These are phyloP conservation scores for Oryzias sinensis DNA, from an alignment of 2,797 vertebrate species.

Conservation along the genomic window DNA sequence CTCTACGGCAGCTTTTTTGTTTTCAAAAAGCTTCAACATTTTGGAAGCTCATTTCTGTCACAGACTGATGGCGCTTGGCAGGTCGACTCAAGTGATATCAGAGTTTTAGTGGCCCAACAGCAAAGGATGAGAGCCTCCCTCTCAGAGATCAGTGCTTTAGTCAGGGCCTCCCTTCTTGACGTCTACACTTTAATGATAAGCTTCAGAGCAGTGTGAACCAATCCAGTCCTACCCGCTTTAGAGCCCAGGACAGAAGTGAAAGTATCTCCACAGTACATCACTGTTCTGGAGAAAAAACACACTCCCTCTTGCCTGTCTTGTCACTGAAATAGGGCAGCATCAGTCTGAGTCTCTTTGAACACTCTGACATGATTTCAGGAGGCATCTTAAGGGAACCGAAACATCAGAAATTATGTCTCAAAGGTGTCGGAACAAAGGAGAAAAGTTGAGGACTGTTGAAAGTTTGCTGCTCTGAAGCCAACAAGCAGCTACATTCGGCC, in stretches of 20 bases:
- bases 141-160: constrained; percentile 28
- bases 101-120: constrained; percentile 28
- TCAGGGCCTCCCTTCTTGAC: constrained; percentile 49
- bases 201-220: constrained; percentile 34
- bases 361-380: constrained; percentile 69
- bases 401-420: constrained; percentile 65
- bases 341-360: constrained; percentile 71
- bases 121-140: constrained; percentile 17
- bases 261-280: constrained; percentile 38
- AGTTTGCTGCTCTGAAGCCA: constrained; percentile 55
- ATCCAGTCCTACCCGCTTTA: constrained; percentile 30
- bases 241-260: constrained; percentile 27
- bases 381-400: constrained; percentile 67
- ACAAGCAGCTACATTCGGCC: constrained; percentile 32
- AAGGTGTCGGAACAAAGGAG: constrained; percentile 66
- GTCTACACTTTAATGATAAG: constrained; percentile 41
- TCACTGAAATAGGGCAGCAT: constrained; percentile 72
- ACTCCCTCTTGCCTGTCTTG: constrained; percentile 58
- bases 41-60: neutral
- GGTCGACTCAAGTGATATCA: constrained; percentile 17
- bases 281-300: constrained; percentile 40
- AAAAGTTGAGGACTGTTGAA: constrained; percentile 57
- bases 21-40: constrained; percentile 23
- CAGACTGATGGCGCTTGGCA: constrained; percentile 3
- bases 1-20: constrained; percentile 25